phyloP scores from a whole-genome alignment of 1,140 invertebrate genomes.

The Plodia interpunctella region DNA sequence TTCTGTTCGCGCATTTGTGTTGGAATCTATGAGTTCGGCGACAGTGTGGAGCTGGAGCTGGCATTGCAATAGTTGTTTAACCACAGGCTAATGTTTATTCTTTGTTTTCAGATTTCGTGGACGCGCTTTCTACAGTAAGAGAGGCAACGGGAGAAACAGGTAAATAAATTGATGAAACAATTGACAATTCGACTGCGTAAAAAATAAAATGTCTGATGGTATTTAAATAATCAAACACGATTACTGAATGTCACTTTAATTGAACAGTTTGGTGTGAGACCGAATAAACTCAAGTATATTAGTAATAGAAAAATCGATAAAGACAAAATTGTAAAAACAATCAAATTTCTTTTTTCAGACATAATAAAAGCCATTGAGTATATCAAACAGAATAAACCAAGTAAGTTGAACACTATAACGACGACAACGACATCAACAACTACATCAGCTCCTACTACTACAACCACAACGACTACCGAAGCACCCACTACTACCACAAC shows the following conservation, averaged over 20 bases:
- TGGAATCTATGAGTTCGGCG: too few relatives aligned
- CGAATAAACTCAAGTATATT: background rate
- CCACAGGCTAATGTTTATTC: too few relatives aligned
- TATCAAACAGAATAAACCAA: conserved; percentile 27
- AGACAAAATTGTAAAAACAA: background rate
- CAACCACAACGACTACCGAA: conserved; percentile 12
- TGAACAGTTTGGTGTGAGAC: too few relatives aligned
- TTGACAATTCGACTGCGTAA: too few relatives aligned
- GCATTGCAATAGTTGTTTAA: too few relatives aligned
- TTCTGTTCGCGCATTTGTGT: too few relatives aligned
- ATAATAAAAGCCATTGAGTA: conserved; percentile 29
- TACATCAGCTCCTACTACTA: conserved; percentile 2
- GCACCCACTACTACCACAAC: conserved; percentile 14
- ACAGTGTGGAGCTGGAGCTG: too few relatives aligned
- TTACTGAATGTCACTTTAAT: too few relatives aligned
- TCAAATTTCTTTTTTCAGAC: conserved; percentile 22
- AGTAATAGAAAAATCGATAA: too few relatives aligned
- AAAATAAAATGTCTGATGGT: too few relatives aligned
- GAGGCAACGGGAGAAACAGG: conserved; percentile 27
- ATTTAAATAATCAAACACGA: too few relatives aligned
- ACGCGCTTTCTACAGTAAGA: conserved; percentile 24
- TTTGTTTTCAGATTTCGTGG: conserved; percentile 30
- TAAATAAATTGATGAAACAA: conserved; percentile 14
- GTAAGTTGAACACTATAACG: background rate
- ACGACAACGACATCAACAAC: background rate